These are phyloP conservation scores for Hoplodrina blanda DNA, from an alignment of 2,888 invertebrate genomes.

Conservation along the genomic window DNA sequence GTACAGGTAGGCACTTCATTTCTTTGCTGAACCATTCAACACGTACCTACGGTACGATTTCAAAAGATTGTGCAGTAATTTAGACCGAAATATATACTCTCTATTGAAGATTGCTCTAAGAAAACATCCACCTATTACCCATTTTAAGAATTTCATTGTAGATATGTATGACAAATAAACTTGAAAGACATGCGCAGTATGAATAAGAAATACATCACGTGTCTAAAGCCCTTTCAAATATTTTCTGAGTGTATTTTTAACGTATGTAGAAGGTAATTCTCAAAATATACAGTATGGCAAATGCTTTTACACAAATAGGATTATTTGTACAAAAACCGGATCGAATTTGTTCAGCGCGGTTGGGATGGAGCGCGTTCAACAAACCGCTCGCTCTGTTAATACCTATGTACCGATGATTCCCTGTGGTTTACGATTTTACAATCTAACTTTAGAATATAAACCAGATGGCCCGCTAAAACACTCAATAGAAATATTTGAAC, in stretches of 20 bases:
- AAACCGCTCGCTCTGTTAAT: conserved; percentile 76
- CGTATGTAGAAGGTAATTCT: not conserved
- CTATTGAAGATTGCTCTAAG: not conserved
- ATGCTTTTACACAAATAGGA: conserved; percentile 11
- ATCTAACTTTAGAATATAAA: conserved; percentile 90
- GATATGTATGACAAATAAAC: conserved; percentile 69
- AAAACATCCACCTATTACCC: conserved; percentile 70
- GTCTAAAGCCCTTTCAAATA: conserved; percentile 43
- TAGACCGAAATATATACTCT: conserved; percentile 1
- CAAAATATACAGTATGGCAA: conserved; percentile 1
- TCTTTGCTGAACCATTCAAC: conserved; percentile 18
- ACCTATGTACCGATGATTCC: conserved; percentile 81
- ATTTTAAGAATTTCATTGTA: conserved; percentile 63
- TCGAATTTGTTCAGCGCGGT: conserved; percentile 48
- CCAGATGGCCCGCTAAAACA: conserved; percentile 88
- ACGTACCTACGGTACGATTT: conserved; percentile 7
- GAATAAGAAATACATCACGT: conserved; percentile 74
- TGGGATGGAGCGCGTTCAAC: conserved; percentile 63
- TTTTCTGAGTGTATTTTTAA: conserved; percentile 20
- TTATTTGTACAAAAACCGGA: conserved; percentile 19
- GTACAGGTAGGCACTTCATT: conserved; percentile 19
- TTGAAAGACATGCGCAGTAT: conserved; percentile 83
- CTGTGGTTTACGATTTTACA: conserved; percentile 89
- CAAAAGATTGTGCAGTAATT: conserved; percentile 11
- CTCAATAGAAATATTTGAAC: conserved; percentile 84